Conservation (phyloP, 2,888 invertebrate species). For the Geophilus truncorum region DNA sequence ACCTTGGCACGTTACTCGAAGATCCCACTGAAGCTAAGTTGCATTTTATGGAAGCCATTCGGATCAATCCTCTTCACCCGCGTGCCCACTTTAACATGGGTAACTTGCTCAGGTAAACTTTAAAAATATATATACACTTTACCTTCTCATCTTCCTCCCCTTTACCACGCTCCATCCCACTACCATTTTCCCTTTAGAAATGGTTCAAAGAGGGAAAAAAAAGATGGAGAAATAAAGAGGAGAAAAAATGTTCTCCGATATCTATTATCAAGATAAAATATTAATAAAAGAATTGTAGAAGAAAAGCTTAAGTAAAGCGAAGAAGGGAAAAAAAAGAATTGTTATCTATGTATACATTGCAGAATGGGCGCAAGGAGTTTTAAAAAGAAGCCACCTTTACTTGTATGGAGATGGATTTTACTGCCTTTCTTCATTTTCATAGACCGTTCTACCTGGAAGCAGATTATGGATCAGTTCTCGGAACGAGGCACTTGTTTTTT, state of each 20-base stretch:
- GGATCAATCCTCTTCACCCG: constrained; percentile 65
- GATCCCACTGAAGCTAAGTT: constrained; percentile 64
- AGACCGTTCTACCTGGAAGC: constrained; percentile 10
- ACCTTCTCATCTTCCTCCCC: not conserved
- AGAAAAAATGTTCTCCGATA: not conserved
- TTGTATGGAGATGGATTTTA: not conserved
- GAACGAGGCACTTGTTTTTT: constrained; percentile 28
- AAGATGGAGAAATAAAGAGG: not conserved
- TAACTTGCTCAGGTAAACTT: constrained; percentile 67
- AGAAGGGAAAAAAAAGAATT: not conserved
- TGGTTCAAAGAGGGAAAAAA: not conserved
- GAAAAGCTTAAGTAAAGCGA: not conserved
- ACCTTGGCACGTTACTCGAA: constrained; percentile 71
- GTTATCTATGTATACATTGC: not conserved
- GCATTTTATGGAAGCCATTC: constrained; percentile 59
- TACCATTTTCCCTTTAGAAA: no score
- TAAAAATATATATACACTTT: constrained; percentile 29
- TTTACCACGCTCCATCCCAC: no score
- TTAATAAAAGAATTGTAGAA: not conserved
- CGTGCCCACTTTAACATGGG: constrained; percentile 81
- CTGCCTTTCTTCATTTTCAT: constrained; percentile 25
- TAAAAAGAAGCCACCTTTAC: not conserved
- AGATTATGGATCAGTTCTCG: constrained; percentile 27
- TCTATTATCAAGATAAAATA: not conserved
- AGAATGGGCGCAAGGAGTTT: not conserved